Percentiles rank a stretch among this genome's conserved stretches.
These are phyloP conservation scores for Dyspetes luteomarginatus DNA, from an alignment of 2,888 invertebrate species.

Conservation along the genomic window DNA sequence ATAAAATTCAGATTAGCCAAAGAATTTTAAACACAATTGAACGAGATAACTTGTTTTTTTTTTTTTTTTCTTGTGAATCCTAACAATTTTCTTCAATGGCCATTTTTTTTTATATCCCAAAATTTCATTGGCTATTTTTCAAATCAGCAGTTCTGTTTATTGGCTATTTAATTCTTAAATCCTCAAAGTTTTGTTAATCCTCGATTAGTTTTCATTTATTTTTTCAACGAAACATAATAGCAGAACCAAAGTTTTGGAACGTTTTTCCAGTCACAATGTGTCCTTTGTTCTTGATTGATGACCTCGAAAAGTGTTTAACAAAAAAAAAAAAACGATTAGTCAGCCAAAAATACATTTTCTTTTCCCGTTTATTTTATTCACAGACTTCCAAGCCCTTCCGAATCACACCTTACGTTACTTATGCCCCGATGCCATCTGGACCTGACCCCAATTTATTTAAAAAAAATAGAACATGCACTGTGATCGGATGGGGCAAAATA, in stretches of 20 bases:
- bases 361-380: not conserved
- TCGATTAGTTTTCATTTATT: no score
- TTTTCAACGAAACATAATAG: no score
- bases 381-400: constrained; percentile 46
- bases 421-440: constrained; percentile 15
- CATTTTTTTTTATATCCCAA: no score
- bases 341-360: not conserved
- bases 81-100: no score
- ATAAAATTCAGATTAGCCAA: constrained; percentile 40
- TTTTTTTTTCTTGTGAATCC: no score
- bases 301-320: not conserved
- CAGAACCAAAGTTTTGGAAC: not conserved
- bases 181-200: no score
- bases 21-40: not conserved
- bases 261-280: not conserved
- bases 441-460: constrained; percentile 10
- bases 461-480: constrained; percentile 30
- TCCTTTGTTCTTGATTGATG: not conserved
- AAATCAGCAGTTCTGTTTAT: no score
- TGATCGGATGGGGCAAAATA: constrained; percentile 61
- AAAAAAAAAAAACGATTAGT: not conserved
- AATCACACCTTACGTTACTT: constrained; percentile 49
- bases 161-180: no score
- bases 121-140: no score
- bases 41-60: no score